Evolutionary conservation across 53 echinoderm and acorn worm species (phyloP).

Genomic region (Paelopatides confundens): DNA sequence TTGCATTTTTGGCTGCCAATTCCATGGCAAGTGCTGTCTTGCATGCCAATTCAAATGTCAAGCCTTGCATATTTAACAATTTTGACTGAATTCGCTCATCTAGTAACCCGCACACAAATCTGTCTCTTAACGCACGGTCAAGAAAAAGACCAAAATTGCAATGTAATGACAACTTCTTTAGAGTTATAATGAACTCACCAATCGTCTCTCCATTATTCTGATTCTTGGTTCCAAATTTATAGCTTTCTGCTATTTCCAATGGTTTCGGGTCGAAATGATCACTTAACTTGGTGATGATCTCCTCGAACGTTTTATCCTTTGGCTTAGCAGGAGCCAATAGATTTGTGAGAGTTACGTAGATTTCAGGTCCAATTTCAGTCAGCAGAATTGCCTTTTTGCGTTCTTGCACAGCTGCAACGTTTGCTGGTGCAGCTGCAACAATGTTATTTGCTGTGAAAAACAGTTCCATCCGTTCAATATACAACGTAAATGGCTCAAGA

Average conservation of each 20-base stretch:
- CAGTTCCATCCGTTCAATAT: conserved; percentile 65
- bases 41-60: too few species aligned
- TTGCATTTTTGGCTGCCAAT: too few species aligned
- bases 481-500: conserved; percentile 44
- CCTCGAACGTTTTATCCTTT: conserved; percentile 32
- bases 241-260: conserved; percentile 58
- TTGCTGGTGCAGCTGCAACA: background rate
- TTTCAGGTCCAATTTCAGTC: conserved; percentile 49
- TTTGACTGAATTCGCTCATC: too few species aligned
- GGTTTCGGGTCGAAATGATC: conserved; percentile 53
- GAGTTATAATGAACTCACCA: conserved; percentile 40
- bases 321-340: too few species aligned
- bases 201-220: conserved; percentile 40
- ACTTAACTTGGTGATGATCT: conserved; percentile 13
- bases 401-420: background rate
- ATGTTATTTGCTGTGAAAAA: conserved; percentile 67
- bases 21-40: too few species aligned
- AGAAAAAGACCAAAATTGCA: too few species aligned
- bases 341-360: conserved; percentile 38
- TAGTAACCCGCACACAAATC: conserved; percentile 58
- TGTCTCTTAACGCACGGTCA: too few species aligned
- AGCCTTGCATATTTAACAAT: too few species aligned
- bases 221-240: conserved; percentile 58
- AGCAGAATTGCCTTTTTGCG: conserved; percentile 60
- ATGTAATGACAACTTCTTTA: conserved; percentile 51